Conservation (phyloP, 2,113 vertebrate species). For the Scytalopus superciliaris region DNA sequence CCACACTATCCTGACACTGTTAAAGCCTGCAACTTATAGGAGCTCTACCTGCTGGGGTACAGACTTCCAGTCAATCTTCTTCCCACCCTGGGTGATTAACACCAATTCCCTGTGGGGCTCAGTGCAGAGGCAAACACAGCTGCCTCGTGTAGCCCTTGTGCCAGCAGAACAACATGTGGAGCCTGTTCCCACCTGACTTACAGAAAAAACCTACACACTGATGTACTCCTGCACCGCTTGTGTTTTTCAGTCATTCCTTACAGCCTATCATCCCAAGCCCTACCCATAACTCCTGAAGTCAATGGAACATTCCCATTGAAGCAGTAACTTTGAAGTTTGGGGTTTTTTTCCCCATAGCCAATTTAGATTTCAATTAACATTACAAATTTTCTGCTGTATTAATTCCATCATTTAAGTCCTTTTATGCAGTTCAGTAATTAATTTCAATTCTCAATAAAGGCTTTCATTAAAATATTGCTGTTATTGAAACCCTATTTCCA, state of each 20-base stretch:
- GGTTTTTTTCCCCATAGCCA: background rate
- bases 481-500: background rate
- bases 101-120: background rate
- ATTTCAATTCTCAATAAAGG: background rate
- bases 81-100: background rate
- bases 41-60: background rate
- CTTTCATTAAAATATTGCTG: background rate
- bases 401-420: background rate
- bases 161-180: background rate
- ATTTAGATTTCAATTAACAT: constrained; percentile 11
- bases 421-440: constrained; percentile 17
- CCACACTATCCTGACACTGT: background rate
- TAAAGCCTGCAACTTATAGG: background rate
- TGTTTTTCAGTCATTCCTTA: background rate
- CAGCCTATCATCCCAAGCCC: background rate
- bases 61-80: background rate
- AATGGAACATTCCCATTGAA: background rate
- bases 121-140: background rate
- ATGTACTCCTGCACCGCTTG: background rate
- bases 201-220: background rate
- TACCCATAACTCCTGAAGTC: background rate
- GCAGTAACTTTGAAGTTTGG: background rate
- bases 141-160: accelerated
- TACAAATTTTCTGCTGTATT: background rate
- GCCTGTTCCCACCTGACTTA: background rate